Evolutionary conservation across 2,888 invertebrate species (phyloP).

Genomic region (Lycophotia porphyrea): DNA sequence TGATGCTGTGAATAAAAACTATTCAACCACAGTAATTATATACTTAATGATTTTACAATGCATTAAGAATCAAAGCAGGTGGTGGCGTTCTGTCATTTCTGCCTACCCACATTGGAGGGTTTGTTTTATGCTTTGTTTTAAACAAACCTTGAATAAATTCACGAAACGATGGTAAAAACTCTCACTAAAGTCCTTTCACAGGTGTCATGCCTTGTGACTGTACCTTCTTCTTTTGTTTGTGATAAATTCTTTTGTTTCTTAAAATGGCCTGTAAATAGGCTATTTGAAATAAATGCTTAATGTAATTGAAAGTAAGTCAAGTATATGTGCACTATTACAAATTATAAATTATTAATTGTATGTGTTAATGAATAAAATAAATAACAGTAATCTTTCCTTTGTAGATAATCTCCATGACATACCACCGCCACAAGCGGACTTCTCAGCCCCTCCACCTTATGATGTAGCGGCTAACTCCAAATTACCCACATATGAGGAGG

Average conservation of each 20-base stretch:
- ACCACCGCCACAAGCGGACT: conserved; percentile 95
- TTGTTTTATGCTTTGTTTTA: not conserved
- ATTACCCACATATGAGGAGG: conserved; percentile 97
- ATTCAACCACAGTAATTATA: conserved; percentile 22
- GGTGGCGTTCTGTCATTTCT: not conserved
- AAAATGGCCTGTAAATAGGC: not conserved
- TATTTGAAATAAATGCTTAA: not conserved
- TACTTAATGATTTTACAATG: not conserved
- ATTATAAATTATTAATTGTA: no score
- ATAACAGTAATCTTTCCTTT: conserved; percentile 47
- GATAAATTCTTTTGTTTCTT: no score
- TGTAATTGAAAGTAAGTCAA: not conserved
- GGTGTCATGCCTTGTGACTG: not conserved
- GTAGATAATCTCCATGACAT: conserved; percentile 89
- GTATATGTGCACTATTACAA: not conserved
- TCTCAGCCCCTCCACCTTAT: conserved; percentile 96
- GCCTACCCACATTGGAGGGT: not conserved
- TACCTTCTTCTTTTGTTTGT: not conserved
- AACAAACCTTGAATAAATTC: not conserved
- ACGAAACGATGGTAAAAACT: not conserved
- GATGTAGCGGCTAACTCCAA: conserved; percentile 95
- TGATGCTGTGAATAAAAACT: conserved; percentile 12
- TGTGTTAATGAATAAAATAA: no score
- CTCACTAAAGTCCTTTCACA: not conserved
- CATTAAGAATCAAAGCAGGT: not conserved